Conservation (phyloP, 23 tunicate species). For the Trididemnum nubilum region DNA sequence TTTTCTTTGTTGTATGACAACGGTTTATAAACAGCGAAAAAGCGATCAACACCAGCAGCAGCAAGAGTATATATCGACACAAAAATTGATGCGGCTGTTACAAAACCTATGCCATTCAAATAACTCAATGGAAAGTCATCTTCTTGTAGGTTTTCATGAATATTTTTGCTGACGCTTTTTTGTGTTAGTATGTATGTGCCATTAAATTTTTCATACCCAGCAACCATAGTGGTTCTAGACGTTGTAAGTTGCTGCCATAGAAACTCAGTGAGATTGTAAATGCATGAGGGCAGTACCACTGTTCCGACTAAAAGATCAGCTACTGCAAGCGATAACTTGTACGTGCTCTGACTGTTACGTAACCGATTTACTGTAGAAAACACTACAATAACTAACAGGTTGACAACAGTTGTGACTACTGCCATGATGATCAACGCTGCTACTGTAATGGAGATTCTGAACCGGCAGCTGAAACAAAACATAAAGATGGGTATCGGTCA, state of each 20-base stretch:
- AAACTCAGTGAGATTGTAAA: constrained; percentile 4
- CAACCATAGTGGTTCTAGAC: not conserved
- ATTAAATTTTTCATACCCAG: constrained; percentile 24
- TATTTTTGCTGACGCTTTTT: not conserved
- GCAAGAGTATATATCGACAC: constrained; percentile 74
- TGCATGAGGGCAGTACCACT: constrained; percentile 56
- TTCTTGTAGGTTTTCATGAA: constrained; percentile 4
- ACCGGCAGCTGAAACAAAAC: constrained; percentile 51
- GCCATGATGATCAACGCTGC: constrained; percentile 32
- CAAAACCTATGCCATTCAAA: constrained; percentile 55
- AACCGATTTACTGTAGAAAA: constrained; percentile 23
- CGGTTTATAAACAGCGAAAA: constrained; percentile 67
- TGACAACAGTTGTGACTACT: constrained; percentile 42
- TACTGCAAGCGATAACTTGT: constrained; percentile 60
- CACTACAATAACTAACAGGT: constrained; percentile 41
- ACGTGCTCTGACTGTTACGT: constrained; percentile 63
- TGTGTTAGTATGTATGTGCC: not conserved
- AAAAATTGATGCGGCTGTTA: constrained; percentile 46
- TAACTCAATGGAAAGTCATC: constrained; percentile 16
- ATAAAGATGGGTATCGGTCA: too few species aligned
- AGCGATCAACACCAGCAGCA: constrained; percentile 73
- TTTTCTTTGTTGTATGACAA: constrained; percentile 51
- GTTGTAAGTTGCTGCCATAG: not conserved
- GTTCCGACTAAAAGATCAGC: constrained; percentile 64
- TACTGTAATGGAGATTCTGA: constrained; percentile 35